These are phyloP conservation scores for Pandemis corylana DNA, from an alignment of 2,888 invertebrate species.

Conservation along the genomic window DNA sequence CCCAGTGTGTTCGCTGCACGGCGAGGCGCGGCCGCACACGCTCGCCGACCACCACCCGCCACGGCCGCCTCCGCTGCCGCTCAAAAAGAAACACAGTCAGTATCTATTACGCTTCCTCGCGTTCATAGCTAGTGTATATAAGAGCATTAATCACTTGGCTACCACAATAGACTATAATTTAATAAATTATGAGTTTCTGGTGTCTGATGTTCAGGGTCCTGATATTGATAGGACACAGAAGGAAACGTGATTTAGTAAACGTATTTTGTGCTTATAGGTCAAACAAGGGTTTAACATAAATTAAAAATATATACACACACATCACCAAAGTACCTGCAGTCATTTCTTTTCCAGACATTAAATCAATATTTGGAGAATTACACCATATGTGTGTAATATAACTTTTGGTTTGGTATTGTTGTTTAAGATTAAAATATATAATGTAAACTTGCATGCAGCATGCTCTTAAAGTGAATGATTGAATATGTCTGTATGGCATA, in stretches of 20 bases:
- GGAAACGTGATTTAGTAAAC: neutral
- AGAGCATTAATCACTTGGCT: neutral
- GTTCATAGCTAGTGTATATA: neutral
- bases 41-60: slow-evolving; percentile 83
- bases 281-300: neutral
- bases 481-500: slow-evolving; percentile 25
- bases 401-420: slow-evolving; percentile 6
- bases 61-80: slow-evolving; percentile 95
- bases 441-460: slow-evolving; percentile 12
- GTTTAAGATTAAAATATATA: neutral
- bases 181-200: neutral
- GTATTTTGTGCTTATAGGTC: neutral
- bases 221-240: neutral
- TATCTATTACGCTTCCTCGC: slow-evolving; percentile 58
- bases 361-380: neutral
- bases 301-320: neutral
- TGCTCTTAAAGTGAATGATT: slow-evolving; percentile 32
- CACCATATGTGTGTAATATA: neutral
- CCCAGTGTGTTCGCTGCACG: slow-evolving; percentile 71
- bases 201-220: neutral
- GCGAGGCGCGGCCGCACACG: slow-evolving; percentile 79
- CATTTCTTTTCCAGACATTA: neutral
- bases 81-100: slow-evolving; percentile 98
- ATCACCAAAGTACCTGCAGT: neutral
- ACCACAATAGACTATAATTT: neutral